Evolutionary conservation across 2,113 vertebrate species (phyloP).

Genomic region (Aspidoscelis tigris): DNA sequence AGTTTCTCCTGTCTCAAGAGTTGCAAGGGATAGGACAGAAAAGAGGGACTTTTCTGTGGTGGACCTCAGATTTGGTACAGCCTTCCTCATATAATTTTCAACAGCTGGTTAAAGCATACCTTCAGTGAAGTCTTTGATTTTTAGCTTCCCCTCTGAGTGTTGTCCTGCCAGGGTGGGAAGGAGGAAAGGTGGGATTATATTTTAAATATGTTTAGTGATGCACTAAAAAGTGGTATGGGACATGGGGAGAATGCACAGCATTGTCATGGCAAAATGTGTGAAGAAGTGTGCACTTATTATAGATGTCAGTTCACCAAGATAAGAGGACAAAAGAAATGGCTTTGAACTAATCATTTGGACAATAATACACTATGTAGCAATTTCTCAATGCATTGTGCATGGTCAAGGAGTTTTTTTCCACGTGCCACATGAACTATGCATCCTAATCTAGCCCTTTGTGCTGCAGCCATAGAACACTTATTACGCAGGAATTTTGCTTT

Average conservation of each 20-base stretch:
- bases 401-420: too few species aligned
- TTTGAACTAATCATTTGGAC: not conserved
- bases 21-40: too few species aligned
- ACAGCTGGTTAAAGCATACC: too few species aligned
- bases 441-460: not conserved
- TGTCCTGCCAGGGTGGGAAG: too few species aligned
- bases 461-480: not conserved
- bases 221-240: not conserved
- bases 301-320: not conserved
- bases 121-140: too few species aligned
- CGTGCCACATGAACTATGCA: not conserved
- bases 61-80: too few species aligned
- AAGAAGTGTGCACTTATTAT: not conserved
- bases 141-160: too few species aligned
- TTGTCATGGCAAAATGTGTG: not conserved
- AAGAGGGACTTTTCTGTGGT: too few species aligned
- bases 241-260: not conserved
- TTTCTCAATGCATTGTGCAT: not conserved
- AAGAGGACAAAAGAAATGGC: not conserved
- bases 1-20: too few species aligned
- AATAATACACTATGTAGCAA: not conserved
- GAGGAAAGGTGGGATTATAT: too few species aligned
- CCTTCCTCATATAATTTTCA: too few species aligned
- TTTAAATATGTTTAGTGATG: not conserved
- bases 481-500: not conserved